phyloP scores from a whole-genome alignment of 2,113 vertebrate genomes.

The Xenopus tropicalis region DNA sequence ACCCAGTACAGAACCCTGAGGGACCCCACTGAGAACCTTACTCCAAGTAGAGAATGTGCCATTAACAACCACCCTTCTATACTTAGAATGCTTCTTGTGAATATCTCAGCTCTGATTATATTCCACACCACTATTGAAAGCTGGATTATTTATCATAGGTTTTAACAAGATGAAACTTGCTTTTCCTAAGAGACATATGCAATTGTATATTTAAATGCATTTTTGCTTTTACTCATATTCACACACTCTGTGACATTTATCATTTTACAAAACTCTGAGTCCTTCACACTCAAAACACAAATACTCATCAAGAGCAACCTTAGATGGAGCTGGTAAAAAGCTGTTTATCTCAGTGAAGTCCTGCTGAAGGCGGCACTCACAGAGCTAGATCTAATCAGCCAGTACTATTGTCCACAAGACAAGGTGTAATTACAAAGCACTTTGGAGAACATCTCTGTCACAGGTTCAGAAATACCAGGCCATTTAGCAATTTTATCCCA shows the following conservation, averaged over 20 bases:
- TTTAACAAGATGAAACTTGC: too few species aligned
- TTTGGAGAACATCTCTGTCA: slow-evolving; percentile 44
- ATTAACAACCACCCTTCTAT: too few species aligned
- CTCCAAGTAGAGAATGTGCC: too few species aligned
- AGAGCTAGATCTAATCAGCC: slow-evolving; percentile 41
- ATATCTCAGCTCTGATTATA: too few species aligned
- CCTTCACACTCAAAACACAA: slow-evolving; percentile 39
- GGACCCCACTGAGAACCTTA: too few species aligned
- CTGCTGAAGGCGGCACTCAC: neutral
- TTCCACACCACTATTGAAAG: too few species aligned
- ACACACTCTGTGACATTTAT: neutral
- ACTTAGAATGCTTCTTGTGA: too few species aligned
- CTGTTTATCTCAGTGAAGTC: slow-evolving; percentile 31
- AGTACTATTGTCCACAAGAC: slow-evolving; percentile 32
- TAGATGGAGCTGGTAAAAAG: slow-evolving; percentile 20
- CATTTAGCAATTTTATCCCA: slow-evolving; percentile 45
- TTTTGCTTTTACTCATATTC: neutral
- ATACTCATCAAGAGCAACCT: slow-evolving; percentile 25
- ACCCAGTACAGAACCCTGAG: too few species aligned
- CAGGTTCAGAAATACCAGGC: slow-evolving; percentile 42
- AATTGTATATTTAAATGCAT: too few species aligned
- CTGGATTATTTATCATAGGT: too few species aligned
- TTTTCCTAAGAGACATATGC: too few species aligned
- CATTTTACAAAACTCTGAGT: slow-evolving; percentile 9
- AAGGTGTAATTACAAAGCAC: slow-evolving; percentile 52